Base-by-base conservation (phyloP, 2,797 vertebrate genomes). In the Arrhamphus sclerolepis region DNA sequence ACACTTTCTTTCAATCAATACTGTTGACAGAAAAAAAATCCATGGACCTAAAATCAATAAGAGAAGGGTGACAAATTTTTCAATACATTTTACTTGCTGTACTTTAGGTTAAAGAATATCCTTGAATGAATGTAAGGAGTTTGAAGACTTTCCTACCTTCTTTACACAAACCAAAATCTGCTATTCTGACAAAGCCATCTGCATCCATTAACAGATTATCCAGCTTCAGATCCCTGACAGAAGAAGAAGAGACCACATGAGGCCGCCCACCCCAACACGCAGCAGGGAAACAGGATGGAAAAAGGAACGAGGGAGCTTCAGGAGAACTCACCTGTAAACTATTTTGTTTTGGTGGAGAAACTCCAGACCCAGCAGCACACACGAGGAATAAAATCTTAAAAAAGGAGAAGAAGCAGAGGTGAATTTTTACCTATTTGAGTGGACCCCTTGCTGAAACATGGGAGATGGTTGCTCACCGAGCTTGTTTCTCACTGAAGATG, bases 191-290 rank as follows among this genome's bases (percentile, higher is more conserved):
- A 86, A 94, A 98, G 17, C 96, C 96, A 47, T 96, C 94, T 43
- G 92, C 92, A 11, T 98, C 96, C 90, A 98, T 92, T 22, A 98
- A 91, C n/a, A 98, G 91, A 70, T 98, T 98, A 77, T 98, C 96
- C 89, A 98, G 58, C 81, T 98, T 98, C 68, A 98, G 85, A 65
- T 98, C 96, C 74, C 96, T 97, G 85, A 24, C 14, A 70, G 41
- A 71, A 40, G 62, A 49, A 24, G 60, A 14, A 31, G 5, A 21
- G 20, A 11, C 6, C 10, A 52, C 0, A 56, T 41, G 5, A 31
- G 21, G 22, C 43, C 16, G 13, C 53, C 2, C 43, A n/a, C n/a
- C n/a, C n/a, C 9, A 8, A 26, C 10, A 26, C n/a, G 29, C 48
- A 40, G 10, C 16, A 5, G 4, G 1, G 11, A 26, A 6, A 0